A percentile compares a stretch with the other conserved stretches of the same genome.
Evolutionary conservation across 1,140 invertebrate species (phyloP).

Genomic region (Drepana arcuata): DNA sequence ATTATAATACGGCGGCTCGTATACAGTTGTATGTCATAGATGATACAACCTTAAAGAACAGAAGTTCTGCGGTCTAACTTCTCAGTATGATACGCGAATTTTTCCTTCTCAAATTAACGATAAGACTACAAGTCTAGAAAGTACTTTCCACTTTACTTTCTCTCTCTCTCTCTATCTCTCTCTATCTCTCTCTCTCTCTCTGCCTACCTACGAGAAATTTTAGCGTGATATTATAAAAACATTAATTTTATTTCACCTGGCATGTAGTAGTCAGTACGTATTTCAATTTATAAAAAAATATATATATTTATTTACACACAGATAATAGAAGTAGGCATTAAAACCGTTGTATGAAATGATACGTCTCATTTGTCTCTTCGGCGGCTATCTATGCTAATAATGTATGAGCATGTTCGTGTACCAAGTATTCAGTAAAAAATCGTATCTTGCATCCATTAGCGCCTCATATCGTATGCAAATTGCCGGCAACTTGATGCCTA

Average conservation of each 20-base stretch:
- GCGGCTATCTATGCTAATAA: conserved; percentile 50
- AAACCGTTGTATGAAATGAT: conserved; percentile 15
- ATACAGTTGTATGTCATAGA: conserved; percentile 41
- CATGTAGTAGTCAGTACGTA: neutral
- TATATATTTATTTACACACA: neutral
- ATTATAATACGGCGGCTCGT: conserved; percentile 42
- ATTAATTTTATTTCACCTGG: neutral
- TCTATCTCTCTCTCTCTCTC: too few species aligned
- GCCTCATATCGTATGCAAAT: conserved; percentile 62
- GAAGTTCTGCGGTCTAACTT: neutral
- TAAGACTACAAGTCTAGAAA: neutral
- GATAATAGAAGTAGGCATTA: neutral
- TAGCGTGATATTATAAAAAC: neutral
- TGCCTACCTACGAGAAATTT: too few species aligned
- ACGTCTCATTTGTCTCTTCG: conserved; percentile 28
- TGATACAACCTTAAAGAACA: conserved; percentile 8
- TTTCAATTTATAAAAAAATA: neutral
- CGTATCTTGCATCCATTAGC: conserved; percentile 50
- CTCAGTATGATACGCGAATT: neutral
- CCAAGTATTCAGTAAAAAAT: conserved; percentile 42
- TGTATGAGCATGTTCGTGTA: conserved; percentile 31
- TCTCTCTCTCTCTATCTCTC: too few species aligned
- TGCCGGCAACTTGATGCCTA: conserved; percentile 29
- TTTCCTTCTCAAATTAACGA: neutral
- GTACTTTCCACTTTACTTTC: too few species aligned